phyloP scores from a whole-genome alignment of 2,113 vertebrate genomes.

The Macrotus californicus region DNA sequence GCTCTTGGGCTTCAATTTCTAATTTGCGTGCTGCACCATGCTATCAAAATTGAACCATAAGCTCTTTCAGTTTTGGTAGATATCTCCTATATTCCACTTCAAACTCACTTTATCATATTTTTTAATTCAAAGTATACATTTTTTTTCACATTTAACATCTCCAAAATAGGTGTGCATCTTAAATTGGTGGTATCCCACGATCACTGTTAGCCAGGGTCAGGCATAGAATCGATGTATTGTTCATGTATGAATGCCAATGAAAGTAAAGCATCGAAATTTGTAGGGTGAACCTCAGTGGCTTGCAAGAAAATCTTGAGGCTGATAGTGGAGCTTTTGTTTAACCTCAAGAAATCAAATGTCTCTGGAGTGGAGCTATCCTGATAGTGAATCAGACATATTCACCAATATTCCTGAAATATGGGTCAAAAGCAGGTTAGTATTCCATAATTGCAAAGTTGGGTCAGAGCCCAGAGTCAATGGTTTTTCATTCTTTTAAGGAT shows the following conservation, averaged over 20 bases:
- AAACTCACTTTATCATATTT: background rate
- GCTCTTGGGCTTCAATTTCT: background rate
- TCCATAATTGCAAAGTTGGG: background rate
- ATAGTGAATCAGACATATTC: background rate
- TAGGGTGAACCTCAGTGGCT: background rate
- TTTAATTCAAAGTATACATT: background rate
- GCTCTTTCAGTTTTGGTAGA: background rate
- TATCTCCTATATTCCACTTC: background rate
- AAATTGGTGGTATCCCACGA: background rate
- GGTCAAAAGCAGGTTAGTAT: background rate
- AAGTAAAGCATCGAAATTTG: background rate
- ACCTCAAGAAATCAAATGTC: background rate
- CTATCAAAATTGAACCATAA: background rate
- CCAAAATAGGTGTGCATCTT: background rate
- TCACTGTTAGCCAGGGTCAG: background rate
- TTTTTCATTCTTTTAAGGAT: background rate
- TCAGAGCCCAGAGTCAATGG: background rate
- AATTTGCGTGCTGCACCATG: background rate
- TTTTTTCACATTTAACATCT: background rate
- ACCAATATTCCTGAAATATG: background rate
- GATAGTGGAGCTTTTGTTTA: background rate
- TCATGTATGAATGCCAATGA: background rate
- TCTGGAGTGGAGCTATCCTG: background rate
- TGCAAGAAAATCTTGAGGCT: conserved; percentile 2
- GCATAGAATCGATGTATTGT: background rate